These are phyloP conservation scores for Schizothorax lantsangensis DNA, from an alignment of 2,797 vertebrate genomes.

Conservation along the genomic window DNA sequence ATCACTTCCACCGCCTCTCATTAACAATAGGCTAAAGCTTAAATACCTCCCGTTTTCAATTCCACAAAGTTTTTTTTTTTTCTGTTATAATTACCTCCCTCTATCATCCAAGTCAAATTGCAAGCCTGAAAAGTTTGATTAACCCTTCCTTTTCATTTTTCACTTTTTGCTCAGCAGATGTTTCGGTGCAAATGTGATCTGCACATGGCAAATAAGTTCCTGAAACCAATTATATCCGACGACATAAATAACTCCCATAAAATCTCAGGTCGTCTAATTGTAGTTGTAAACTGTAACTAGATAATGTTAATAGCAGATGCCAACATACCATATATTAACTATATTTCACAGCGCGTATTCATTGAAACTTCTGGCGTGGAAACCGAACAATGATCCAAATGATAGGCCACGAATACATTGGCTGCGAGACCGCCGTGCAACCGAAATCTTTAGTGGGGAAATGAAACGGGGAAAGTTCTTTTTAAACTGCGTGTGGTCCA, in stretches of 20 bases:
- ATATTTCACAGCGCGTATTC: constrained; percentile 52
- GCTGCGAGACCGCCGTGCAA: constrained; percentile 31
- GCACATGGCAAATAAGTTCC: constrained; percentile 63
- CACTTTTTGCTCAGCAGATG: constrained; percentile 58
- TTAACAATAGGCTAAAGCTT: constrained; percentile 52
- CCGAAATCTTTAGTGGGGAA: constrained; percentile 17
- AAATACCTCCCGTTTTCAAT: constrained; percentile 50
- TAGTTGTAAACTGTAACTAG: constrained; percentile 62
- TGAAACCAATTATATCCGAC: constrained; percentile 63
- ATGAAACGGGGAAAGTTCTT: constrained; percentile 30
- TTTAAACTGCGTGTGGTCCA: constrained; percentile 58
- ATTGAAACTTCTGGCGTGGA: constrained; percentile 32
- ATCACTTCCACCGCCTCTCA: constrained; percentile 46
- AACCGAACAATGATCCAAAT: constrained; percentile 46
- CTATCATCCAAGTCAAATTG: constrained; percentile 47
- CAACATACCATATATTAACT: constrained; percentile 46
- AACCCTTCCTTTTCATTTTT: constrained; percentile 50
- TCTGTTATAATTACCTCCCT: constrained; percentile 49
- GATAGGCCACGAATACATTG: constrained; percentile 44
- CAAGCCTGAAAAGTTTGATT: constrained; percentile 55
- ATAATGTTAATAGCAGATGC: constrained; percentile 65
- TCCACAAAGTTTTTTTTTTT: constrained; percentile 8
- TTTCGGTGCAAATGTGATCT: constrained; percentile 59
- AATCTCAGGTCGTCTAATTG: constrained; percentile 66
- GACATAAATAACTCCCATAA: constrained; percentile 66